A percentile compares a stretch with the other conserved stretches of the same genome.
These are phyloP conservation scores for Patella depressa DNA, from an alignment of 2,888 invertebrate genomes.

Conservation along the genomic window DNA sequence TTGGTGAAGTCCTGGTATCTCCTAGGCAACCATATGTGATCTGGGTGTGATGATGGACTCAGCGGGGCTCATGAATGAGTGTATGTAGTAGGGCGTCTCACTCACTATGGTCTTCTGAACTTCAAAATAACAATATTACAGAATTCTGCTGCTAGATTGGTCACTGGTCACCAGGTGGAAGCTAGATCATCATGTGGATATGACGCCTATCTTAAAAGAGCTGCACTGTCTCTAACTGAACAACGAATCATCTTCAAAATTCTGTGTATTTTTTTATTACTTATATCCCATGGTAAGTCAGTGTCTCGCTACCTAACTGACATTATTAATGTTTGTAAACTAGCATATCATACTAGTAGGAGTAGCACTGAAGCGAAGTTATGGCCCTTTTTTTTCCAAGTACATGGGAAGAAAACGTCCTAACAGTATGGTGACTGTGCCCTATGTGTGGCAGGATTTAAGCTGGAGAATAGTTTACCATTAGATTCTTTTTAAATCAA, in stretches of 20 bases:
- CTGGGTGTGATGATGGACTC: too few species aligned
- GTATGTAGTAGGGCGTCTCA: too few species aligned
- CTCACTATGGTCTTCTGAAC: not conserved
- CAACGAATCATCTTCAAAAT: constrained; percentile 11
- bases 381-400: not conserved
- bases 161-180: not conserved
- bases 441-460: not conserved
- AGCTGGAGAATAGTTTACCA: not conserved
- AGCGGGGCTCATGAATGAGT: too few species aligned
- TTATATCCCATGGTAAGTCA: not conserved
- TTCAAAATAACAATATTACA: constrained; percentile 5
- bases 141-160: constrained; percentile 9
- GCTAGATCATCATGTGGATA: not conserved
- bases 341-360: not conserved
- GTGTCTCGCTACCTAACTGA: not conserved
- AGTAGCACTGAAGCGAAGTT: not conserved
- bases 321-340: not conserved
- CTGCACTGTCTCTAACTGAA: constrained; percentile 12
- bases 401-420: not conserved
- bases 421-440: not conserved
- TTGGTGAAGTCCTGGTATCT: too few species aligned
- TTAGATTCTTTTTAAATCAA: not conserved
- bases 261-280: not conserved
- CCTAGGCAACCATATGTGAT: too few species aligned
- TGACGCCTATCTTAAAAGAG: constrained; percentile 2